Evolutionary conservation across 2,113 vertebrate genomes (phyloP).

Genomic region (Seriola rivoliana): DNA sequence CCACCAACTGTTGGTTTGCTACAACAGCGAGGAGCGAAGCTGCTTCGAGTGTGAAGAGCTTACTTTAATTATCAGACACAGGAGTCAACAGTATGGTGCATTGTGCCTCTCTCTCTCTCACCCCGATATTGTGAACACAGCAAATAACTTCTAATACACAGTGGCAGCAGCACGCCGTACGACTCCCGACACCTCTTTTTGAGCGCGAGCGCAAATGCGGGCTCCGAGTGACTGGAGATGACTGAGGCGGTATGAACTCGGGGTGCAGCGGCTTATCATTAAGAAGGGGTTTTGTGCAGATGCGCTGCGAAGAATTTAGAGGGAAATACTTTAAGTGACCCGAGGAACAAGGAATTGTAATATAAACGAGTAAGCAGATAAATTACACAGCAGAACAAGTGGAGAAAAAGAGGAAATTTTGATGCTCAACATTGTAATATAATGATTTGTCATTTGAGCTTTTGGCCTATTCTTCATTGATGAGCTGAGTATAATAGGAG

Average conservation of each 20-base stretch:
- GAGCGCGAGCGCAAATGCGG: constrained; percentile 25
- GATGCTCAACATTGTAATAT: background rate
- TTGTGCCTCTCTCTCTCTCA: constrained; percentile 26
- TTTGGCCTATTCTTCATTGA: background rate
- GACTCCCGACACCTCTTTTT: constrained; percentile 26
- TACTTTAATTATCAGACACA: constrained; percentile 78
- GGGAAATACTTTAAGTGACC: background rate
- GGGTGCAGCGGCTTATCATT: constrained; percentile 34
- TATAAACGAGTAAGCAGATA: constrained; percentile 4
- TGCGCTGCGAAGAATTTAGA: background rate
- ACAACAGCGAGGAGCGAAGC: constrained; percentile 58
- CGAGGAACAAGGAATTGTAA: background rate
- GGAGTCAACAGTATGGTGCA: constrained; percentile 60
- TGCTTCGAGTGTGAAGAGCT: constrained; percentile 67
- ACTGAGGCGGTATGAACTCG: constrained; percentile 18
- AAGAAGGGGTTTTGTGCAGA: background rate
- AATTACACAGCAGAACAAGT: background rate
- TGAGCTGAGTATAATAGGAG: background rate
- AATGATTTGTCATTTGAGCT: background rate
- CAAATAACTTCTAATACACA: constrained; percentile 42
- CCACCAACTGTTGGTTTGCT: constrained; percentile 65
- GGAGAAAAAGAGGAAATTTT: background rate
- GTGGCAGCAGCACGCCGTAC: constrained; percentile 10
- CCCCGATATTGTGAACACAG: constrained; percentile 21
- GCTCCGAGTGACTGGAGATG: constrained; percentile 2